Conservation (phyloP, 2,797 vertebrate species). For the Falco peregrinus region DNA sequence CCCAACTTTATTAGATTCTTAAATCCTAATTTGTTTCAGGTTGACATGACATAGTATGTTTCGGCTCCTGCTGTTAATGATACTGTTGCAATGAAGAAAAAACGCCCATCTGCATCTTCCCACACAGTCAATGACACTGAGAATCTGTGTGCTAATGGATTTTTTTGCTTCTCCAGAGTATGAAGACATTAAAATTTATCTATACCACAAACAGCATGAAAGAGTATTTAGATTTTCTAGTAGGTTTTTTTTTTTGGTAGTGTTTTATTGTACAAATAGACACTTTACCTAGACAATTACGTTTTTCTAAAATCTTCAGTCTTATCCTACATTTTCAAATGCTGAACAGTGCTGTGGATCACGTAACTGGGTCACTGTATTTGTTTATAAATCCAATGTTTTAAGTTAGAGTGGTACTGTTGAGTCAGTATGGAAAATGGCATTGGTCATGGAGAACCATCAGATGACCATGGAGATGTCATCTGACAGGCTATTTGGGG, state of each 20-base stretch:
- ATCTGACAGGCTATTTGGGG: neutral
- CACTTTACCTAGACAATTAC: neutral
- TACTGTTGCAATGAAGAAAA: constrained; percentile 45
- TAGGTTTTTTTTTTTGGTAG: neutral
- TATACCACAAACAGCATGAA: constrained; percentile 42
- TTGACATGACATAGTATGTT: constrained; percentile 44
- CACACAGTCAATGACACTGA: constrained; percentile 16
- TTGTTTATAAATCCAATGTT: neutral
- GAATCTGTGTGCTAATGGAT: constrained; percentile 49
- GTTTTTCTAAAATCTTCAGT: neutral
- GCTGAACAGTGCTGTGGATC: neutral
- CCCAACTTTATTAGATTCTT: constrained; percentile 43
- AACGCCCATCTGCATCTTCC: neutral
- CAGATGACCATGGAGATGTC: neutral
- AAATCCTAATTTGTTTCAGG: constrained; percentile 65
- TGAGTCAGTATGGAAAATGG: neutral
- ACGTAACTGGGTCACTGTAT: neutral
- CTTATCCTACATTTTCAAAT: neutral
- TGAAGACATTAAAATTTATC: constrained; percentile 54
- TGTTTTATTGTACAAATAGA: neutral
- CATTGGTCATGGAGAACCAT: fast-evolving
- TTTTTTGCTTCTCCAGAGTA: constrained; percentile 20
- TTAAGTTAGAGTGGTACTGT: neutral
- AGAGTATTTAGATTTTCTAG: constrained; percentile 17
- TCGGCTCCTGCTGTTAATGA: constrained; percentile 41